phyloP scores from a whole-genome alignment of 1,140 invertebrate genomes.

The Aphelenchoides fujianensis region DNA sequence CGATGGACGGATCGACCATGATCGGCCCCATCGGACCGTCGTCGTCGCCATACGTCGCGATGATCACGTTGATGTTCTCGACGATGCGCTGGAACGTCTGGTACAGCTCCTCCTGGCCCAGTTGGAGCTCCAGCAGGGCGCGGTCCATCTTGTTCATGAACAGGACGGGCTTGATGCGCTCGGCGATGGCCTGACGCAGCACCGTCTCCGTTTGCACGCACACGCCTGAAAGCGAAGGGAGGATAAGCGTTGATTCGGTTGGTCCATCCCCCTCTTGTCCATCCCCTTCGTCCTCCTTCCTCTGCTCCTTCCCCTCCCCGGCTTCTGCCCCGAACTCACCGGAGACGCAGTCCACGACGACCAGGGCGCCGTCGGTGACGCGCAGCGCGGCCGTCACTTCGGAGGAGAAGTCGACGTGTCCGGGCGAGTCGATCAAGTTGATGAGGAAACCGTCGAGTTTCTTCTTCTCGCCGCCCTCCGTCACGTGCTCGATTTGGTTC shows the following conservation, averaged over 20 bases:
- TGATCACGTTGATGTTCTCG: conserved; percentile 99
- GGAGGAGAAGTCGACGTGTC: conserved; percentile 98
- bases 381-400: conserved; percentile 97
- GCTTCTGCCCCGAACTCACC: too few relatives aligned
- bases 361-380: conserved; percentile 96
- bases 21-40: conserved; percentile 98
- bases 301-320: too few relatives aligned
- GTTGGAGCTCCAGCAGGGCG: conserved; percentile 80
- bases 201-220: conserved; percentile 99
- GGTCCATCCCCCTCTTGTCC: too few relatives aligned
- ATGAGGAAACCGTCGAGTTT: conserved; percentile 92
- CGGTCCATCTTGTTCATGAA: conserved; percentile 99
- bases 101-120: conserved; percentile 92
- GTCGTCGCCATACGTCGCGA: conserved; percentile 95
- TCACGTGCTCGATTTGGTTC: conserved; percentile 50
- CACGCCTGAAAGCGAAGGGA: conserved; percentile 76
- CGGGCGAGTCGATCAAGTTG: conserved; percentile 97
- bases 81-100: conserved; percentile 99
- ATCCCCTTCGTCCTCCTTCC: too few relatives aligned
- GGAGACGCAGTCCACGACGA: conserved; percentile 98
- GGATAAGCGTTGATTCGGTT: not conserved
- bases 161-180: conserved; percentile 95
- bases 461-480: conserved; percentile 80
- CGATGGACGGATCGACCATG: conserved; percentile 90
- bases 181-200: conserved; percentile 94